These are phyloP conservation scores for Micropoecilia bifurca DNA, from an alignment of 2,797 vertebrate genomes.

Conservation along the genomic window DNA sequence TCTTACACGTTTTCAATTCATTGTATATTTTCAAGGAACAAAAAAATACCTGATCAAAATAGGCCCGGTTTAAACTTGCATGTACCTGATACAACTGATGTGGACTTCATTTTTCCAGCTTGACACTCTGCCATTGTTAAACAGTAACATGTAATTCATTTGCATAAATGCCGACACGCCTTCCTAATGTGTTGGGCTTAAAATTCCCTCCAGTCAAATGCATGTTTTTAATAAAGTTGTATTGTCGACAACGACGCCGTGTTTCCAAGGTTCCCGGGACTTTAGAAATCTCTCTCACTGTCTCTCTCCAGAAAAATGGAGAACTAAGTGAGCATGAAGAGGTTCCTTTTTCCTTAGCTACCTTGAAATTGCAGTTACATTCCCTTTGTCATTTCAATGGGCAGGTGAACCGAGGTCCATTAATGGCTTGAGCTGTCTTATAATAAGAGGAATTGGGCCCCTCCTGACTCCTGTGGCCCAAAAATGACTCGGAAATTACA, in stretches of 20 bases:
- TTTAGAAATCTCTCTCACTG: constrained; percentile 4
- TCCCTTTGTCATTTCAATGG: constrained; percentile 41
- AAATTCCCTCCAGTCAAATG: constrained; percentile 28
- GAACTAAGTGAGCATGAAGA: constrained; percentile 18
- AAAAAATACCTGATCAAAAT: neutral
- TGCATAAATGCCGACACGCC: constrained; percentile 16
- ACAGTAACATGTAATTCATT: neutral
- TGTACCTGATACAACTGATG: neutral
- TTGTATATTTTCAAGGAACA: neutral
- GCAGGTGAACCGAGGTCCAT: constrained; percentile 34
- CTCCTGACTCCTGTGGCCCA: constrained; percentile 34
- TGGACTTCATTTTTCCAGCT: neutral
- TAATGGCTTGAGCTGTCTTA: constrained; percentile 37
- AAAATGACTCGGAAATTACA: constrained; percentile 59
- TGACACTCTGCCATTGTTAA: neutral
- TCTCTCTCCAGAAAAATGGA: constrained; percentile 18
- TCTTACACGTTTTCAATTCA: neutral
- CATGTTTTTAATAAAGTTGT: neutral
- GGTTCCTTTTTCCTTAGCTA: constrained; percentile 17
- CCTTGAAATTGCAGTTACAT: constrained; percentile 39
- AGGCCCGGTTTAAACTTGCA: neutral
- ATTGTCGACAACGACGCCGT: constrained; percentile 9
- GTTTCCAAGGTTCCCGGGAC: constrained; percentile 5
- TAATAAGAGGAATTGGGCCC: constrained; percentile 27
- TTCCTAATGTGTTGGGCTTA: neutral